These are phyloP conservation scores for Henricia sp. DNA, from an alignment of 53 echinoderm and acorn worm species.

Conservation along the genomic window DNA sequence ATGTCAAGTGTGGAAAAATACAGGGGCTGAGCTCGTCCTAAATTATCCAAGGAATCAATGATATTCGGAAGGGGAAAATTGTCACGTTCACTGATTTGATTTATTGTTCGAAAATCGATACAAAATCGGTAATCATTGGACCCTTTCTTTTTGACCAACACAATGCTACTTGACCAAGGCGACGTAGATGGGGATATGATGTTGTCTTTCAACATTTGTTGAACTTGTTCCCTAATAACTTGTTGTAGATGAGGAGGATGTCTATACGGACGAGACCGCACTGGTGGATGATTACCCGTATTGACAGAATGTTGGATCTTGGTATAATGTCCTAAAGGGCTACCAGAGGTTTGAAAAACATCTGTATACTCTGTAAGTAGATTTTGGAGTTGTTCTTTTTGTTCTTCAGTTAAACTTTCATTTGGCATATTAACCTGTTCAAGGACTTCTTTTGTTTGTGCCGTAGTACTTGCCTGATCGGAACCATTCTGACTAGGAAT, in stretches of 20 bases:
- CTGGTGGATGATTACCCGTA: slow-evolving; percentile 2
- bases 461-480: neutral
- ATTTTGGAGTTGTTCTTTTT: neutral
- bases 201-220: slow-evolving; percentile 29
- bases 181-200: slow-evolving; percentile 18
- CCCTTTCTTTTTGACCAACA: slow-evolving; percentile 26
- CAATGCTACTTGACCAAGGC: slow-evolving; percentile 30
- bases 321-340: neutral
- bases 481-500: neutral
- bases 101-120: slow-evolving; percentile 25
- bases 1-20: slow-evolving; percentile 38
- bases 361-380: neutral
- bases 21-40: slow-evolving; percentile 19
- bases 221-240: neutral
- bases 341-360: slow-evolving; percentile 1
- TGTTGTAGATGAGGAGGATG: slow-evolving; percentile 2
- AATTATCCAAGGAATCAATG: slow-evolving; percentile 9
- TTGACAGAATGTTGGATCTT: slow-evolving; percentile 6
- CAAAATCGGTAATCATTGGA: slow-evolving; percentile 32
- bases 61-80: slow-evolving; percentile 35
- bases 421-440: slow-evolving; percentile 19
- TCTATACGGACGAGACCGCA: slow-evolving; percentile 15
- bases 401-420: neutral
- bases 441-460: neutral
- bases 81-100: slow-evolving; percentile 35